These are phyloP conservation scores for Pelodiscus sinensis DNA, from an alignment of 2,113 vertebrate species.

Conservation along the genomic window DNA sequence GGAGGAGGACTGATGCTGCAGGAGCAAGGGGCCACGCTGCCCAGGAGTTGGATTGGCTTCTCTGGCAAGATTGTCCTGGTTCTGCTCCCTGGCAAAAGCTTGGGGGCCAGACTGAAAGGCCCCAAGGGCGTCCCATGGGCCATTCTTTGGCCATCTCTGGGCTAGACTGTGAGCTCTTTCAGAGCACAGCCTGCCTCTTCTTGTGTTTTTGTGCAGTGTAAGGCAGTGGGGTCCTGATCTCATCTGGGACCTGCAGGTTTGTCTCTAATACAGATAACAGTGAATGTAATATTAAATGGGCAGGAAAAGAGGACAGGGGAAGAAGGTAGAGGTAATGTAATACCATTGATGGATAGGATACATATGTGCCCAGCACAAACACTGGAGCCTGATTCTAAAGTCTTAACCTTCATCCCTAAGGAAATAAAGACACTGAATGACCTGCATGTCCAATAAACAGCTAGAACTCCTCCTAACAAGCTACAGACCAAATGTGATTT, in stretches of 20 bases:
- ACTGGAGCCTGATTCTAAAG: neutral
- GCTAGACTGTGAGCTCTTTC: neutral
- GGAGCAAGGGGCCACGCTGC: too few species aligned
- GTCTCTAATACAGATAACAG: neutral
- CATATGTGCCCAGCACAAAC: rapidly evolving
- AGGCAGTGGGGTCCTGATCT: rapidly evolving
- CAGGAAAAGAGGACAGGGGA: neutral
- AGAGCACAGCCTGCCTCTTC: neutral
- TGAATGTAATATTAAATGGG: neutral
- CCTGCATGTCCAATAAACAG: neutral
- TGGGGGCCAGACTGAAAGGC: too few species aligned
- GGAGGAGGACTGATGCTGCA: too few species aligned
- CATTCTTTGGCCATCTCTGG: too few species aligned
- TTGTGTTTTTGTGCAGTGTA: neutral
- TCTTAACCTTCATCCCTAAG: neutral
- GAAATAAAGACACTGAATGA: neutral
- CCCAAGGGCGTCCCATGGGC: too few species aligned
- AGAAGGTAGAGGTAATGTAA: neutral
- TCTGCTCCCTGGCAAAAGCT: too few species aligned
- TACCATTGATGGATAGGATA: neutral
- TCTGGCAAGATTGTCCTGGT: too few species aligned
- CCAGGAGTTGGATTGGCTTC: too few species aligned
- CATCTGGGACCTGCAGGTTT: neutral
- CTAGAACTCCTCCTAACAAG: neutral
- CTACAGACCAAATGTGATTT: neutral